These are phyloP conservation scores for Blastomussa wellsi DNA, from an alignment of 92 coral and sea anemone genomes.

Conservation along the genomic window DNA sequence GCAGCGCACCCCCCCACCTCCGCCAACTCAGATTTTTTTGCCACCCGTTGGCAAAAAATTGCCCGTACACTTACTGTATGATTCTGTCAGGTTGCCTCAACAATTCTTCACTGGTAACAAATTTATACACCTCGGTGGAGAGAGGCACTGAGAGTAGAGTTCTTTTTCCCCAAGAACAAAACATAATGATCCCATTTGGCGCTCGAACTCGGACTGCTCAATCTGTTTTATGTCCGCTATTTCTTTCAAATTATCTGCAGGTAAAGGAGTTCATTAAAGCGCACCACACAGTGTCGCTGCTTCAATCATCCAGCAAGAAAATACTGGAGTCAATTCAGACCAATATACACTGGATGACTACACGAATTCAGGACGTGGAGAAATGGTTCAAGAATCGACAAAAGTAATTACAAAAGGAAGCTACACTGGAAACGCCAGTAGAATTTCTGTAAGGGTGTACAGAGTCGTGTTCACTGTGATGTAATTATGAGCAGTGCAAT, in stretches of 20 bases:
- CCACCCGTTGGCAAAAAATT: too few species aligned
- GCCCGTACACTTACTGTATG: too few species aligned
- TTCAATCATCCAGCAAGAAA: conserved; percentile 26
- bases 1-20: too few species aligned
- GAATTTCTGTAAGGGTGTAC: neutral
- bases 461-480: neutral
- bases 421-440: neutral
- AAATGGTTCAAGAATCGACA: conserved; percentile 9
- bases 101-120: too few species aligned
- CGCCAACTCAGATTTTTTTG: too few species aligned
- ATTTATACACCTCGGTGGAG: too few species aligned
- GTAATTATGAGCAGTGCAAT: neutral
- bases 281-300: neutral
- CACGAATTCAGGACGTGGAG: neutral
- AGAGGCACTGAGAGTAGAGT: too few species aligned
- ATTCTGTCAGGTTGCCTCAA: too few species aligned
- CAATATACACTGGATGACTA: conserved; percentile 23
- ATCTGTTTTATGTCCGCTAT: neutral
- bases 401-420: neutral
- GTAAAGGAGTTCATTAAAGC: conserved; percentile 23
- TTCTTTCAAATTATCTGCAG: neutral
- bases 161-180: too few species aligned
- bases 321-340: conserved; percentile 18
- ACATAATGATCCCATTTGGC: too few species aligned
- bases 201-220: too few species aligned